These are phyloP conservation scores for Sceloporus undulatus DNA, from an alignment of 2,113 vertebrate genomes.

Conservation along the genomic window DNA sequence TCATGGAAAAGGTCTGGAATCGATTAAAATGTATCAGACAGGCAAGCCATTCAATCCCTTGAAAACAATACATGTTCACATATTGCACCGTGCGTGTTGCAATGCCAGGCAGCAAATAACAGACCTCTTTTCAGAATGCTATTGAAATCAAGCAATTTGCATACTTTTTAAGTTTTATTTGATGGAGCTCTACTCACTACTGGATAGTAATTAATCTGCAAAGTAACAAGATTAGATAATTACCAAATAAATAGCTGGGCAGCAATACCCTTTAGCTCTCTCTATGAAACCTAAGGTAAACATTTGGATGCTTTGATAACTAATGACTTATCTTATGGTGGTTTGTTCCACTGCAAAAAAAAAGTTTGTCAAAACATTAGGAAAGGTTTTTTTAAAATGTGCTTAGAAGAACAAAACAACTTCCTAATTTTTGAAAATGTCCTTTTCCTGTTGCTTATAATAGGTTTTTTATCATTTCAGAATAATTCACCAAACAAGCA, in stretches of 20 bases:
- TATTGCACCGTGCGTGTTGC: constrained; percentile 58
- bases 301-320: not conserved
- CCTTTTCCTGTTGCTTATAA: constrained; percentile 38
- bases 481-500: constrained; percentile 39
- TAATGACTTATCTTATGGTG: not conserved
- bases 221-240: constrained; percentile 31
- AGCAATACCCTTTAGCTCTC: not conserved
- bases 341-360: not conserved
- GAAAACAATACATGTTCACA: constrained; percentile 64
- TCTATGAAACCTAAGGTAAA: not conserved
- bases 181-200: constrained; percentile 53
- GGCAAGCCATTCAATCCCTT: constrained; percentile 70
- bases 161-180: constrained; percentile 56
- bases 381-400: not conserved
- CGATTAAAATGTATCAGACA: constrained; percentile 74
- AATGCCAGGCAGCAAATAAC: constrained; percentile 53
- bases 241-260: constrained; percentile 28
- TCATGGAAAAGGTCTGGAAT: constrained; percentile 80
- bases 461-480: constrained; percentile 54
- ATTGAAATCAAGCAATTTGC: constrained; percentile 53
- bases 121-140: constrained; percentile 54
- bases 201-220: constrained; percentile 48
- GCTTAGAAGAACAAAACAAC: not conserved
- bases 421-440: constrained; percentile 30
- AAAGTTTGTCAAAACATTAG: not conserved